Conservation (phyloP, 2,797 vertebrate species). For the Rhincodon typus region DNA sequence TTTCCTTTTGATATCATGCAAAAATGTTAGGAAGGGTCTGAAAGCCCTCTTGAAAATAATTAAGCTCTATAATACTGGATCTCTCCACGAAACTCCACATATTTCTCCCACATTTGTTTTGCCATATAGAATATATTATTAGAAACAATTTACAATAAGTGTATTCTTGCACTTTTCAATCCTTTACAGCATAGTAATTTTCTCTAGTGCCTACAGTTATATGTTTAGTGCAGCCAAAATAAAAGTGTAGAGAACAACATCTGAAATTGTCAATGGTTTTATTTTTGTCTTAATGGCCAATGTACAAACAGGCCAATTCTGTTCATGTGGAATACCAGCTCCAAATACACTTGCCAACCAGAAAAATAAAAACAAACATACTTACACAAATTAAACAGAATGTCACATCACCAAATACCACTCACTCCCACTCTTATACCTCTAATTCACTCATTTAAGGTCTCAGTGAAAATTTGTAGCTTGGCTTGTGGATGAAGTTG, state of each 20-base stretch:
- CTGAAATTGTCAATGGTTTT: not conserved
- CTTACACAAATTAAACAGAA: not conserved
- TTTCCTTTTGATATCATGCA: not conserved
- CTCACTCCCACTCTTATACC: not conserved
- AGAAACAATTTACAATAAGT: not conserved
- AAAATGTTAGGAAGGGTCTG: not conserved
- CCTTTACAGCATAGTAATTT: no score
- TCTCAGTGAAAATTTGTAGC: no score
- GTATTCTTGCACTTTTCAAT: slow-evolving; percentile 3
- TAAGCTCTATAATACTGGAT: not conserved
- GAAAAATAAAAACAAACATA: not conserved
- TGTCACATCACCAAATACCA: not conserved
- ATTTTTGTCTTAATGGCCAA: not conserved
- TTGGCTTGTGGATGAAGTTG: no score
- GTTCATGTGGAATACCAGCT: not conserved
- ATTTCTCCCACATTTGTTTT: not conserved
- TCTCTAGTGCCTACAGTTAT: not conserved
- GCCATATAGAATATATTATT: not conserved
- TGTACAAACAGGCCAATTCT: not conserved
- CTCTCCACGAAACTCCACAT: not conserved
- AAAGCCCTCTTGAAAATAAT: not conserved
- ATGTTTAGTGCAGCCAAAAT: not conserved
- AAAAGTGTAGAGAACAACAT: not conserved
- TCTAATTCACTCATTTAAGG: not conserved
- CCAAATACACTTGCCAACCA: not conserved